Evolutionary conservation across 2,113 vertebrate genomes (phyloP), one percentile per base, ranked within the genome.

Genomic region (Xenus cinereus): DNA sequence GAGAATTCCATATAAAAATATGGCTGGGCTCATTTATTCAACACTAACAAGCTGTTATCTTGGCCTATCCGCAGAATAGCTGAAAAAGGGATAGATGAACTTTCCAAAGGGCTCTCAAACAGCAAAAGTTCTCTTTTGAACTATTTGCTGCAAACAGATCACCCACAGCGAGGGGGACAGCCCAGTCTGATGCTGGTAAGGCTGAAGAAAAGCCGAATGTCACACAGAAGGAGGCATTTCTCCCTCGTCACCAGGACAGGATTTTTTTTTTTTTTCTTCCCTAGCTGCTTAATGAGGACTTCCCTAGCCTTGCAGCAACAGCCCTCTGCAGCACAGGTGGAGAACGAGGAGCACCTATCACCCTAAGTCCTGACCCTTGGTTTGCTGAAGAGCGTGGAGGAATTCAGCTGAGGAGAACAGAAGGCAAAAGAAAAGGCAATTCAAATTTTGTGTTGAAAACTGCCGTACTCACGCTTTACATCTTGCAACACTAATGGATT

Each of bases 11-110:
- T 78, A 69, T 64, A 89, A 93, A 95, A 95, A 84, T 84, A 86
- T 24, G 60, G 73, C 88, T 68, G 54, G 68, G 46, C 43, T 96
- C 76, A 93, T 92, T 93, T 81, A 92, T 66, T 32, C 41, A 94
- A 90, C 67, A 81, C 80, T 87, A 92, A 89, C 56, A 89, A 96
- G 88, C 69, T 96, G 95, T 94, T 89, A 39, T 71, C 69, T 90
- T 89, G 51, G 43, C 68, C 83, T 80, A 22, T 80, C 27, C 78
- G 35, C 83, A 86, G 51, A 77, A 81, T 22, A 80, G 84, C 46
- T 1, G 0, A 60, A 84, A 75, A 78, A 80, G 15, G n/a, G 24
- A 81, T 1, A 46, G n/a, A 75, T 22, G 35, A 82, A 81, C 24
- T 85, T 88, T 69, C 48, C 48, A 73, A 37, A 62, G n/a, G n/a